phyloP scores from a whole-genome alignment of 2,888 invertebrate species.

The Drosophila merina region DNA sequence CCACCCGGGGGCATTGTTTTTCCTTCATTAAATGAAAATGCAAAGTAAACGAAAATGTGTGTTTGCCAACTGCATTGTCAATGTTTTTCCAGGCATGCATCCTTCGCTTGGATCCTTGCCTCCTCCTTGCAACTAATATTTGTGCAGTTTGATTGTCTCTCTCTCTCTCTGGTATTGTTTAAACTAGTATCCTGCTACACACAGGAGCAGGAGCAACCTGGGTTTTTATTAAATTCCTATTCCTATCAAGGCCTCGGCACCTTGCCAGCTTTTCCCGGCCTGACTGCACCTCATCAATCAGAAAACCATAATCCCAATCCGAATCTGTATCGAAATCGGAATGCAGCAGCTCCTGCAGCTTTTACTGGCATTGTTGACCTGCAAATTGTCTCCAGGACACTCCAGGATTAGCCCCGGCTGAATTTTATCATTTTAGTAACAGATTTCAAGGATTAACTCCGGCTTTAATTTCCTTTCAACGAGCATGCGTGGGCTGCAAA shows the following conservation, averaged over 20 bases:
- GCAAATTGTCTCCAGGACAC: constrained; percentile 25
- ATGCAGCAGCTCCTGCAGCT: constrained; percentile 7
- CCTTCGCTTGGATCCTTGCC: neutral
- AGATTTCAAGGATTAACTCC: no score
- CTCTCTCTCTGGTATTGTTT: constrained; percentile 3
- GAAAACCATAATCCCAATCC: constrained; percentile 11
- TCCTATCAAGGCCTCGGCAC: no score
- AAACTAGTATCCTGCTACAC: constrained; percentile 9
- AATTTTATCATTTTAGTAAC: no score
- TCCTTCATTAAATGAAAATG: constrained; percentile 58
- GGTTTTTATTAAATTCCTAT: constrained; percentile 3
- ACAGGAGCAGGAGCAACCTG: no score
- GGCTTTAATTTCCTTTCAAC: neutral
- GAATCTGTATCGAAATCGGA: neutral
- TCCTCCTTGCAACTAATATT: constrained; percentile 22
- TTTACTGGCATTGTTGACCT: neutral
- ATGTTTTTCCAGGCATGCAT: constrained; percentile 40
- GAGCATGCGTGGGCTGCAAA: neutral
- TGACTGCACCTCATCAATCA: constrained; percentile 23
- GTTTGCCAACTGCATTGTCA: constrained; percentile 43
- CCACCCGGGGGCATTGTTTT: constrained; percentile 7
- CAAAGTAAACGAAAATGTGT: constrained; percentile 32
- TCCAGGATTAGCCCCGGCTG: neutral
- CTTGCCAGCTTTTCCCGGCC: no score
- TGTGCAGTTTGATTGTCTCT: constrained; percentile 39